Conservation (phyloP, 2,113 vertebrate genomes). For the Xiphophorus maculatus region DNA sequence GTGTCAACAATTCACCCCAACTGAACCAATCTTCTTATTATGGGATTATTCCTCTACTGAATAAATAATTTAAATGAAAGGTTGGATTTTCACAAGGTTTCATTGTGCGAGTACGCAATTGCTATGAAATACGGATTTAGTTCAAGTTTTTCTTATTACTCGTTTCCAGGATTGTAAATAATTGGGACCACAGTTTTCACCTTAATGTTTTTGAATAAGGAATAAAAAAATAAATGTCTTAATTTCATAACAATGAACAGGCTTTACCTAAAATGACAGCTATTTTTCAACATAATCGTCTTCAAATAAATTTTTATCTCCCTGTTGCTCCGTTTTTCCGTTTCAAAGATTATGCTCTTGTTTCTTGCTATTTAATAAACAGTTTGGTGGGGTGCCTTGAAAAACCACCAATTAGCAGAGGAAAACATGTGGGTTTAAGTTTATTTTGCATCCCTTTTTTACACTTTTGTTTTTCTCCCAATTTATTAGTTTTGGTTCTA, state of each 20-base stretch:
- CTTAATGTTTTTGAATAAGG: neutral
- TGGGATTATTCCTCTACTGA: no score
- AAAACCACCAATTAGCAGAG: constrained; percentile 54
- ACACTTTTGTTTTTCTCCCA: constrained; percentile 27
- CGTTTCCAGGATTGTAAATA: neutral
- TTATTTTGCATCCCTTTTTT: constrained; percentile 45
- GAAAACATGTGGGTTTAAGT: constrained; percentile 46
- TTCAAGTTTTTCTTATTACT: neutral
- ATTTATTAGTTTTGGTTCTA: constrained; percentile 38
- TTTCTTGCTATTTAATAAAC: constrained; percentile 66
- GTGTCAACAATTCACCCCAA: neutral
- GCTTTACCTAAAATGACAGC: neutral
- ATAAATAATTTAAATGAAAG: no score
- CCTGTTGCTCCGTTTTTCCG: constrained; percentile 48
- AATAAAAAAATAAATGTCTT: neutral
- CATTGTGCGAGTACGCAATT: no score
- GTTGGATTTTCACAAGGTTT: no score
- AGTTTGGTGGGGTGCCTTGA: constrained; percentile 54
- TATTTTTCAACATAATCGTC: no score
- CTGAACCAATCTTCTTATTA: no score
- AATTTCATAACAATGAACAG: neutral
- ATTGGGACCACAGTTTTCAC: neutral
- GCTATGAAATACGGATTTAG: neutral
- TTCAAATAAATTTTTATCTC: constrained; percentile 37
- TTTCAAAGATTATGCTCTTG: constrained; percentile 48